Base-by-base conservation (phyloP, 1,140 invertebrate species). In the Papilio glaucus region DNA sequence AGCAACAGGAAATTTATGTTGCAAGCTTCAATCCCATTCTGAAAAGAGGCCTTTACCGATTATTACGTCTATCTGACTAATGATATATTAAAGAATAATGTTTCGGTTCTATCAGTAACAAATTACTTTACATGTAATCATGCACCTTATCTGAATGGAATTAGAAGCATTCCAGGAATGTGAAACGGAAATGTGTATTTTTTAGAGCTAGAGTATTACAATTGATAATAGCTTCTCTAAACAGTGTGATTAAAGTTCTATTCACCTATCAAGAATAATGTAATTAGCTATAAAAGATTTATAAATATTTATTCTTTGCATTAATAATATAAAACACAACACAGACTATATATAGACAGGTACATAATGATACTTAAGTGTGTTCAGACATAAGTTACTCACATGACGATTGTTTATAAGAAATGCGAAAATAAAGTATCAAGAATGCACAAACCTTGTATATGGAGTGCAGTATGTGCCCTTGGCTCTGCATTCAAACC, bases 221-320 rank as follows among this genome's bases (percentile, higher is more conserved):
- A 42, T 42, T n/a, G 13, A 21, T 49, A 24, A 53, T 26, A 5
- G 24, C 4, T 26, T 57, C 9, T 57, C 49, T 13, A 21, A 24
- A 10, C 49, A 57, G 21, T 41, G 39, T 57, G 10, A 57, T 57
- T 57, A 57, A 12, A 57, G 21, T 57, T 57, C 49, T 21, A 57
- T 24, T 57, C 49, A 57, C 49, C 49, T 57, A 24, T 57, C 21
- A 57, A 57, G 1, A 57, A 9, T 8, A 45, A 49, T 18, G 45
- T 53, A 49, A 53, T 21, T 21, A 53, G 21, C 10, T 24, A 24
- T 53, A 15, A 18, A 18, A 4, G 0, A 4, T 12, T 24, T 21
- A 57, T 57, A 57, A 57, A 57, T 57, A 26, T 26, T 57, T 57
- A 57, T 10, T 12, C 2, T 12, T 24, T 26, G 21, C 49, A 57